Evolutionary conservation across 2,888 invertebrate genomes (phyloP), one percentile per base, ranked within the genome.

Genomic region (Agrotis puta): DNA sequence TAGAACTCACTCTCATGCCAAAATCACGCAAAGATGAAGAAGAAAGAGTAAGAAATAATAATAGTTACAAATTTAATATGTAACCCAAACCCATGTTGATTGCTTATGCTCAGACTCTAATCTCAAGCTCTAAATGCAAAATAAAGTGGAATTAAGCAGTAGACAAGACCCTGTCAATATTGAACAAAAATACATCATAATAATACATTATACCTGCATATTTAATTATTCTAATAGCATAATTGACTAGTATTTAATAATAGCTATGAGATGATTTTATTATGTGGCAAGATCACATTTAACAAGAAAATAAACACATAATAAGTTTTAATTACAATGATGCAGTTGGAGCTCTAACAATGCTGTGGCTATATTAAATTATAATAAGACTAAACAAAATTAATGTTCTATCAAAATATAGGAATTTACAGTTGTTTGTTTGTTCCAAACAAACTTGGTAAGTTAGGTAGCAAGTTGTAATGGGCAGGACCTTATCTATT

Each of bases 271-370:
- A 53, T 16, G 27, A 53, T 53, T 48, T 57, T 62, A 62, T 33
- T 47, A 27, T 58, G 20, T 64, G 56, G 18, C 33, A 51, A 51
- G 64, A 57, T 63, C 16, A 54, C 6, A 47, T 64, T 24, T 18
- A 76, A 57, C 54, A 56, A 57, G 57, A 57, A 59, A n/a, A 63
- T 63, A 74, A 65, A 59, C 47, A 63, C n/a, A 16, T 63, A 66
- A 66, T 74, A 54, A 79, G 50, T 45, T 79, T 47, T 66, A 74
- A 63, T 74, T 64, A 57, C 50, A 43, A 14, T 14, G 57, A 61
- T 58, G 62, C 53, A 53, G 57, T 18, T 43, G 24, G 45, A 43
- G 24, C 43, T n/a, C 43, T 50, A 58, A 66, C 66, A 77, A 59
- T 54, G 16, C 50, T 54, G 50, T 54, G 24, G 54, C 43, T 62